phyloP scores from a whole-genome alignment of 2,888 invertebrate genomes.

The Uloborus plumipes region DNA sequence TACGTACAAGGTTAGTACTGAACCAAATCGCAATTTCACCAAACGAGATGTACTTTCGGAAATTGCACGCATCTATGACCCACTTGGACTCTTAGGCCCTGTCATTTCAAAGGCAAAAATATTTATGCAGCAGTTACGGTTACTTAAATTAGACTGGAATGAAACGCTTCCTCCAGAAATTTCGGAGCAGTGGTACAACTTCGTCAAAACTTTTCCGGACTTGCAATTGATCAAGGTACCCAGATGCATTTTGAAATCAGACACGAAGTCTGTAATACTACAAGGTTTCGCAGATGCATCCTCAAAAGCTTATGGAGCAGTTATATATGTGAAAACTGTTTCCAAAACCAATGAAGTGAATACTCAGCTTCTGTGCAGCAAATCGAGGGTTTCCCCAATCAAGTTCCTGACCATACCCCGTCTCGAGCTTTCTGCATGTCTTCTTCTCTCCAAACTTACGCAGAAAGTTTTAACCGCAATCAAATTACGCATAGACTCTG shows the following conservation, averaged over 20 bases:
- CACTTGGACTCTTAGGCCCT: background rate
- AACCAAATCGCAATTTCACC: background rate
- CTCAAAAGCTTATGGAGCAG: slow-evolving; percentile 6
- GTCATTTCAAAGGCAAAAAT: background rate
- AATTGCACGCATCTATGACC: background rate
- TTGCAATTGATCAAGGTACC: background rate
- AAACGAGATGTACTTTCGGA: background rate
- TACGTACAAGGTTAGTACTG: background rate
- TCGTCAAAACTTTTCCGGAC: background rate
- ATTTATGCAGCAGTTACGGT: background rate
- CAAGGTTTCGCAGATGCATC: slow-evolving; percentile 17
- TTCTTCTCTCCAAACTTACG: slow-evolving; percentile 7
- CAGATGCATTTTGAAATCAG: background rate
- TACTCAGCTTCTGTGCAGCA: slow-evolving; percentile 52
- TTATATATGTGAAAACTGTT: background rate
- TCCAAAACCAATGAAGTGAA: background rate
- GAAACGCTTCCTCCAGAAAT: background rate
- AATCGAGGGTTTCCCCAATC: slow-evolving; percentile 66
- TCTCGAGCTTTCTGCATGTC: slow-evolving; percentile 65
- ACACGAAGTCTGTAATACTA: background rate
- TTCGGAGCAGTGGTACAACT: background rate
- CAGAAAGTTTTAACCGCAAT: background rate
- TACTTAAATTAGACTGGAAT: background rate
- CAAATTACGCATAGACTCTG: background rate
- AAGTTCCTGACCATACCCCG: slow-evolving; percentile 66